phyloP scores from a whole-genome alignment of 2,888 invertebrate genomes.

The Caenorhabditis macrosperma region DNA sequence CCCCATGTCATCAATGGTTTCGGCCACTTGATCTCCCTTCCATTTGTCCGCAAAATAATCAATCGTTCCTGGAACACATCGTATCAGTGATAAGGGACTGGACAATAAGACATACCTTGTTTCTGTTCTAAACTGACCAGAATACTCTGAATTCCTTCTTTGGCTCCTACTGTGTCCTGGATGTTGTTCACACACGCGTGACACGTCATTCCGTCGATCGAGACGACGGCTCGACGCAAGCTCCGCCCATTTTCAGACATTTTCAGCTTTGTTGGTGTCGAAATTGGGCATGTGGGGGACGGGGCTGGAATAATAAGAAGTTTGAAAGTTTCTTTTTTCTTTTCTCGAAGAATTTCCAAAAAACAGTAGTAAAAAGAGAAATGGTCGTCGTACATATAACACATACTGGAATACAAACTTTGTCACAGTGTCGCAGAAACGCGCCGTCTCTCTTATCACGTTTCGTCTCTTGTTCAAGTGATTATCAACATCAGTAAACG shows the following conservation, averaged over 20 bases:
- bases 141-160: constrained; percentile 84
- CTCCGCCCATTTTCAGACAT: background rate
- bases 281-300: background rate
- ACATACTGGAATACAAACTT: background rate
- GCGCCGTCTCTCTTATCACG: background rate
- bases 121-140: constrained; percentile 48
- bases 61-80: constrained; percentile 72
- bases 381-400: background rate
- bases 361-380: background rate
- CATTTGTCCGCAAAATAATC: constrained; percentile 78
- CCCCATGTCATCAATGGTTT: constrained; percentile 82
- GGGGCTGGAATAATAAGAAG: background rate
- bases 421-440: background rate
- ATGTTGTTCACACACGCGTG: constrained; percentile 92
- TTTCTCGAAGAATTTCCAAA: no score
- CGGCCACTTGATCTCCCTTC: constrained; percentile 77
- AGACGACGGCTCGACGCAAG: constrained; percentile 35
- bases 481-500: background rate
- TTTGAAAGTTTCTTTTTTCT: no score
- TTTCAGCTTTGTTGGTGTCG: background rate
- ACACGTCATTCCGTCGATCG: constrained; percentile 89
- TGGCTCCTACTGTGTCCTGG: constrained; percentile 84
- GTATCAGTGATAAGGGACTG: no score
- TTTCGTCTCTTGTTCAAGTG: background rate
- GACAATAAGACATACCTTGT: no score